phyloP scores from a whole-genome alignment of 1,140 invertebrate species.

The Drosophila bocki region DNA sequence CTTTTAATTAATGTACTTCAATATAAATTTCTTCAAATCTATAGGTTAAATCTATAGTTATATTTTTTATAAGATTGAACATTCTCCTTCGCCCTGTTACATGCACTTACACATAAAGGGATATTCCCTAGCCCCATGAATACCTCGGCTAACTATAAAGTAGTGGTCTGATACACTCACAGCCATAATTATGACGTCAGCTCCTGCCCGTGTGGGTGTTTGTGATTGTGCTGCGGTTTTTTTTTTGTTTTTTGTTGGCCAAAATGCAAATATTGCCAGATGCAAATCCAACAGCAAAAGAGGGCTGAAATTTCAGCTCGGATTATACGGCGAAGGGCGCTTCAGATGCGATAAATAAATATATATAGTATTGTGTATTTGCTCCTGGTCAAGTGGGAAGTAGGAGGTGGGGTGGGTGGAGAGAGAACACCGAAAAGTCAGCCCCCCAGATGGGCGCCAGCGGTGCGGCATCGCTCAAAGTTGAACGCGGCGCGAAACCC shows the following conservation, averaged over 20 bases:
- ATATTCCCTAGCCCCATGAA: not conserved
- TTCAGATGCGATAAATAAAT: conserved; percentile 15
- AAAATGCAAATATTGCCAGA: conserved; percentile 59
- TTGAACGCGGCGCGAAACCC: conserved; percentile 29
- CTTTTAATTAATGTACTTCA: too few species aligned
- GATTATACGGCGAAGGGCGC: conserved; percentile 40
- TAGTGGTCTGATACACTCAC: conserved; percentile 38
- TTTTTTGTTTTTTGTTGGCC: conserved; percentile 26
- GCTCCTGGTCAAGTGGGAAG: not conserved
- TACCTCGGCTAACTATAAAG: conserved; percentile 41
- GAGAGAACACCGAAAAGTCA: not conserved
- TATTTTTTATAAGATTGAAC: not conserved
- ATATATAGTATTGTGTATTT: conserved; percentile 1
- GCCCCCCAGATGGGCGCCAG: conserved; percentile 56
- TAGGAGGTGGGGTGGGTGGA: not conserved
- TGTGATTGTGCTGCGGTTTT: conserved; percentile 19
- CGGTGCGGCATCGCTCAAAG: conserved; percentile 59
- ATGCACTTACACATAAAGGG: not conserved
- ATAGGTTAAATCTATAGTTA: not conserved
- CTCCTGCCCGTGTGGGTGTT: conserved; percentile 5
- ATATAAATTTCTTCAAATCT: not conserved
- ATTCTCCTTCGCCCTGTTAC: not conserved
- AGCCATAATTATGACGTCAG: conserved; percentile 69
- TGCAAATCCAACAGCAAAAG: conserved; percentile 37
- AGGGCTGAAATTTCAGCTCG: not conserved